Base-by-base conservation (phyloP, 2,888 invertebrate species). In the Cristatella mucedo region DNA sequence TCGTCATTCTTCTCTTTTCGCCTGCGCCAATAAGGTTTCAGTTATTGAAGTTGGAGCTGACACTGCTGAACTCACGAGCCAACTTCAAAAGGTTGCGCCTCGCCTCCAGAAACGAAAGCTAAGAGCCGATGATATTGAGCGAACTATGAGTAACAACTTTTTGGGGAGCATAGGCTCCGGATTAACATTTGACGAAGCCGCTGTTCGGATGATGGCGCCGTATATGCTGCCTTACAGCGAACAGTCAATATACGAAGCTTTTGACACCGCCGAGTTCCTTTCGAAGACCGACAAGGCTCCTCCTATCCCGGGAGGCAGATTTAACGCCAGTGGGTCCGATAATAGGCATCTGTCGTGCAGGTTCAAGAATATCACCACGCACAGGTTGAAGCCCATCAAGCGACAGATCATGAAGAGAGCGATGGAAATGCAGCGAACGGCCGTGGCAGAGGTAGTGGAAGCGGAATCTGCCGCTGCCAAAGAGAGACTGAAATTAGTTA, bases 181-280 rank as follows among this genome's bases (percentile, higher is more conserved):
- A 40, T 39, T 64, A 4, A 45, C 43, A 3, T 64, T 64, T 49
- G 50, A 48, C 20, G 57, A 62, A 46, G 59, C 59, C 42, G 64
- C 63, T 16, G n/a, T 22, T 36, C 7, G 15, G 18, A 26, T 26
- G 7, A 34, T 58, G 60, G 4, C 46, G 59, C 34, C 59, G 57
- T 37, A 59, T 43, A 53, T 54, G 41, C 42, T 63, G 31, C 63
- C 63, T 4, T 64, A 63, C 47, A 53, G 53, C 47, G 51, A 53
- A 21, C 57, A 60, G 41, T 60, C 60, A 38, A 50, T 61, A 37
- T 43, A 47, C 39, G 55, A 55, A 42, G 56, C 56, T 9, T 48
- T 60, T 31, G 51, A 58, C 38, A 44, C 53, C 19, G 40, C 53
- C 31, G 53, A 52, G 34, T 33, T 57, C 26, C 45, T 60, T 3